These are phyloP conservation scores for Mesorhabditis spiculigera DNA, from an alignment of 2,888 invertebrate genomes.

Conservation along the genomic window DNA sequence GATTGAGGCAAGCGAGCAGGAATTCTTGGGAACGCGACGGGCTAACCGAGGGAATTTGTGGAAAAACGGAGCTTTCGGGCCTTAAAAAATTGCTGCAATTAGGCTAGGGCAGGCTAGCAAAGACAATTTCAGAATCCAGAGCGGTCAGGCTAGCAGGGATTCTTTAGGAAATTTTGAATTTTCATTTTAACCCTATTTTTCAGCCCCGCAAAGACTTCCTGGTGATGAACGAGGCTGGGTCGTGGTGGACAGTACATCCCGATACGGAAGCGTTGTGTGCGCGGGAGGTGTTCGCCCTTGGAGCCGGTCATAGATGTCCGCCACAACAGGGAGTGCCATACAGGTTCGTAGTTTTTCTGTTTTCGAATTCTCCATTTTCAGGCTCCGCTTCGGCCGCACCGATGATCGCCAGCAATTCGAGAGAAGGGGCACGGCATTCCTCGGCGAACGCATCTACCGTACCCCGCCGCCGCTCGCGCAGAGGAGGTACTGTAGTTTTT, in stretches of 20 bases:
- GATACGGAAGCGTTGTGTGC: slow-evolving; percentile 35
- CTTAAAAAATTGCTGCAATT: too few species aligned
- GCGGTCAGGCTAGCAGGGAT: too few species aligned
- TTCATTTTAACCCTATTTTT: slow-evolving; percentile 14
- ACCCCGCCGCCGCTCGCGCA: not conserved
- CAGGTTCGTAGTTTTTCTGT: too few species aligned
- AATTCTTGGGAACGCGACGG: too few species aligned
- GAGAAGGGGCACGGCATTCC: not conserved
- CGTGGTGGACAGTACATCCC: slow-evolving; percentile 45
- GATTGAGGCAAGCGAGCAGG: too few species aligned
- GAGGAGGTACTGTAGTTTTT: not conserved
- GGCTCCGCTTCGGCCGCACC: not conserved
- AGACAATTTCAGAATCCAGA: too few species aligned
- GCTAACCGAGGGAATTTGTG: too few species aligned
- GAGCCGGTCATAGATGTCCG: slow-evolving; percentile 31
- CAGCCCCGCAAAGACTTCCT: slow-evolving; percentile 42
- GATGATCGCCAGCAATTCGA: slow-evolving; percentile 1
- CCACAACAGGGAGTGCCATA: slow-evolving; percentile 14
- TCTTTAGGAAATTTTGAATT: too few species aligned
- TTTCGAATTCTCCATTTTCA: not conserved
- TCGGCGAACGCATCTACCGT: slow-evolving; percentile 3
- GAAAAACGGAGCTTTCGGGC: too few species aligned
- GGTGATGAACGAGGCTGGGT: slow-evolving; percentile 42
- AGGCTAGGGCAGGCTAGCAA: too few species aligned
- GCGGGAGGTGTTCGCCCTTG: slow-evolving; percentile 31